Conservation (phyloP, 1,140 invertebrate species). For the Caenorhabditis elegans region DNA sequence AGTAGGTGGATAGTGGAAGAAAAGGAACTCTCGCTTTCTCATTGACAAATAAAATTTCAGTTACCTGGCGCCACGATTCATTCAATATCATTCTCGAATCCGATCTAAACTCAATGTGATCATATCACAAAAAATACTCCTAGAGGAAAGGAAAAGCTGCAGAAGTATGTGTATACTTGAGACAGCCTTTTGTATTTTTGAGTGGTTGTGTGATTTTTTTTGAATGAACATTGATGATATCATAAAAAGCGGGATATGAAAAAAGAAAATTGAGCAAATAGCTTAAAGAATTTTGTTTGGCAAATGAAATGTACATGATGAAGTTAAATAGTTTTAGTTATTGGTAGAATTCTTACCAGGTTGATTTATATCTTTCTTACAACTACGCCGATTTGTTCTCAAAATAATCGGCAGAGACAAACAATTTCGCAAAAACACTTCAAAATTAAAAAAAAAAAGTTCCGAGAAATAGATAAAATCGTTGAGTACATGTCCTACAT, state of each 20-base stretch:
- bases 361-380: too few relatives aligned
- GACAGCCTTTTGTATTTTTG: background rate
- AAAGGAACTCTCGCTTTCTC: slow-evolving; percentile 18
- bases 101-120: background rate
- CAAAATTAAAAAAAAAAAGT: background rate
- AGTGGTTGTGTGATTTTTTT: background rate
- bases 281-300: too few relatives aligned
- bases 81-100: background rate
- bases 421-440: background rate
- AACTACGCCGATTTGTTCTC: background rate
- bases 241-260: background rate
- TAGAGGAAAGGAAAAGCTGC: background rate
- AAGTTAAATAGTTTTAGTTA: too few relatives aligned
- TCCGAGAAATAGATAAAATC: slow-evolving; percentile 19
- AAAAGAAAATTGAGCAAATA: too few relatives aligned
- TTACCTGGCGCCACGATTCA: background rate
- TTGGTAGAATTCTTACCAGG: too few relatives aligned
- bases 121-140: background rate
- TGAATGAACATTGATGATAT: background rate
- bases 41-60: slow-evolving; percentile 29
- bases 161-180: background rate
- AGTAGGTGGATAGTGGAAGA: background rate
- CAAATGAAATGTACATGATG: too few relatives aligned
- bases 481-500: background rate
- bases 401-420: background rate